These are phyloP conservation scores for Achatina immaculata DNA, from an alignment of 1,140 invertebrate genomes.

Conservation along the genomic window DNA sequence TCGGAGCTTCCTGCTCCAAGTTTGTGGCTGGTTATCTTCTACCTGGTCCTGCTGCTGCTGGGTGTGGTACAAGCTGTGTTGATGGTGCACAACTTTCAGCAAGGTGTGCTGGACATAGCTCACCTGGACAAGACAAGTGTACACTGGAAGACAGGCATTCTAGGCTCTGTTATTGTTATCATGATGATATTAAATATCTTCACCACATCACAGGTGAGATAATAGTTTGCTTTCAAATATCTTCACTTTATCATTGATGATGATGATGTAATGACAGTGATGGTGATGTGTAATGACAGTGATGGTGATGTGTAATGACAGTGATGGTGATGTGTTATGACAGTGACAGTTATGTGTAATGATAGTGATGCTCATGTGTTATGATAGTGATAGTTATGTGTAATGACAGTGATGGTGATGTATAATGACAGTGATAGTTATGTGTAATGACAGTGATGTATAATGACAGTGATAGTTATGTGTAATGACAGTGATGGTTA, in stretches of 20 bases:
- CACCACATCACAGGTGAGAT: constrained; percentile 25
- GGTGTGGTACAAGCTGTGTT: constrained; percentile 7
- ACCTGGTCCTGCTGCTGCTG: constrained; percentile 75
- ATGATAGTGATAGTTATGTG: constrained; percentile 3
- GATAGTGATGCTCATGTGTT: too few relatives aligned
- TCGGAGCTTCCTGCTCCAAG: constrained; percentile 93
- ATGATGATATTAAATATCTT: constrained; percentile 29
- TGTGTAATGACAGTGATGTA: constrained; percentile 2
- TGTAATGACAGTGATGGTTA: too few relatives aligned
- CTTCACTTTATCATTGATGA: too few relatives aligned
- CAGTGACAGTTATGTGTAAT: not conserved
- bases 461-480: not conserved
- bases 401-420: too few relatives aligned
- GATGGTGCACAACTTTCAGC: constrained; percentile 25
- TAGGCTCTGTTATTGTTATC: constrained; percentile 17
- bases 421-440: constrained; percentile 15
- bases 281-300: too few relatives aligned
- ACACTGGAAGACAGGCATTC: constrained; percentile 33
- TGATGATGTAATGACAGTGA: too few relatives aligned
- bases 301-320: too few relatives aligned
- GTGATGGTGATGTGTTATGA: too few relatives aligned
- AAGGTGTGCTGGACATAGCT: constrained; percentile 15
- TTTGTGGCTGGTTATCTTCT: constrained; percentile 96
- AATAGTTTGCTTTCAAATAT: constrained; percentile 3
- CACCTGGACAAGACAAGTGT: constrained; percentile 7